Percentiles rank a stretch among this genome's conserved stretches.
These are phyloP conservation scores for Hydrotaea diabolus DNA, from an alignment of 2,888 invertebrate species.

Conservation along the genomic window DNA sequence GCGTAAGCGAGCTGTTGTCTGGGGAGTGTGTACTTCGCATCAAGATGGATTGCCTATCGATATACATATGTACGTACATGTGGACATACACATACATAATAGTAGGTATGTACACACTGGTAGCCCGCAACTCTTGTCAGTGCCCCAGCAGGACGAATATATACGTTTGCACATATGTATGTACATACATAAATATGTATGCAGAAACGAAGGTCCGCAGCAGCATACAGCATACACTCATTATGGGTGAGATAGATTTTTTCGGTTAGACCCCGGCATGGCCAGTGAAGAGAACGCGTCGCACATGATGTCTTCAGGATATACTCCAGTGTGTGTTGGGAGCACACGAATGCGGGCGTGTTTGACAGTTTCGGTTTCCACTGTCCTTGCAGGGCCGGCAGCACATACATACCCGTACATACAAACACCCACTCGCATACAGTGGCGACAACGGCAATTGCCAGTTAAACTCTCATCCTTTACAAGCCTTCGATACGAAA, in stretches of 20 bases:
- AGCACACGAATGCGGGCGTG: conserved; percentile 51
- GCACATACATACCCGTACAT: conserved; percentile 25
- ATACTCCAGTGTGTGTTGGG: background rate
- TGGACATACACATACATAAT: conserved; percentile 29
- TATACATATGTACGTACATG: conserved; percentile 46
- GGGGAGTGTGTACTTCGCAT: conserved; percentile 52
- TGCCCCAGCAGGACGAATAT: background rate
- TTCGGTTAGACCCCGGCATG: conserved; percentile 50
- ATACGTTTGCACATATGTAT: background rate
- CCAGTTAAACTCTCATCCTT: conserved; percentile 65
- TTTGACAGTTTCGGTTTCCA: conserved; percentile 39
- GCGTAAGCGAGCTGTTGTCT: conserved; percentile 54
- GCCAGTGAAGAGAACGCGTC: conserved; percentile 49
- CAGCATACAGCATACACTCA: conserved; percentile 41
- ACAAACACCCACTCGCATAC: too few species aligned
- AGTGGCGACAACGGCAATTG: conserved; percentile 49
- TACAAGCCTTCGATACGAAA: conserved; percentile 37
- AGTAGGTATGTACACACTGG: conserved; percentile 8
- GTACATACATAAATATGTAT: background rate
- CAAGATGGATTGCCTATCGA: conserved; percentile 64
- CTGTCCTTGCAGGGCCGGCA: conserved; percentile 60
- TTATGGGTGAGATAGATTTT: conserved; percentile 55
- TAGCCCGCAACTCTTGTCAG: conserved; percentile 9
- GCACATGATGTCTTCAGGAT: conserved; percentile 1
- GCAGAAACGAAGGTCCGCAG: background rate